Percentiles rank a stretch among this genome's conserved stretches.
These are phyloP conservation scores for Luehdorfia chinensis DNA, from an alignment of 1,140 invertebrate genomes.

Conservation along the genomic window DNA sequence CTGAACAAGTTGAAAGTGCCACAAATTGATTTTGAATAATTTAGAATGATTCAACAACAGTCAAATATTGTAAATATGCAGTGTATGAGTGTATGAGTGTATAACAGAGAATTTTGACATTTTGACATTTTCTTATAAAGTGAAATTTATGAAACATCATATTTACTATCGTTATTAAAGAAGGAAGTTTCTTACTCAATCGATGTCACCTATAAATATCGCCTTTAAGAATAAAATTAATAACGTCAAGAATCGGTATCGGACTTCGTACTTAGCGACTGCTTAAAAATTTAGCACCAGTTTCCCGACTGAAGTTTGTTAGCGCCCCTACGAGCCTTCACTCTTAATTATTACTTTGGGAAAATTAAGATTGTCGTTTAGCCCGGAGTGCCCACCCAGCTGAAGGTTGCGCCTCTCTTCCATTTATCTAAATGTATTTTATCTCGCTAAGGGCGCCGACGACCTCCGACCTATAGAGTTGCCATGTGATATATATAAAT, in stretches of 20 bases:
- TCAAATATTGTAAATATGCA: too few species aligned
- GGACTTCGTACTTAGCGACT: slow-evolving; percentile 68
- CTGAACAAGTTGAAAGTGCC: too few species aligned
- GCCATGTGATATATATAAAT: slow-evolving; percentile 20
- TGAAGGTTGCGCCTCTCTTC: slow-evolving; percentile 55
- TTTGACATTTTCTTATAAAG: too few species aligned
- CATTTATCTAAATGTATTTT: slow-evolving; percentile 75
- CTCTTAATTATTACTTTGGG: slow-evolving; percentile 79
- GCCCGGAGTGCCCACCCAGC: slow-evolving; percentile 53
- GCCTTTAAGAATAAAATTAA: too few species aligned
- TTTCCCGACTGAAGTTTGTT: slow-evolving; percentile 40
- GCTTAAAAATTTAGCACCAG: slow-evolving; percentile 72
- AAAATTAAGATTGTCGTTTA: slow-evolving; percentile 78
- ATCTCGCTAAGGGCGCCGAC: slow-evolving; percentile 53
- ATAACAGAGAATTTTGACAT: too few species aligned
- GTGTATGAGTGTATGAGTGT: too few species aligned
- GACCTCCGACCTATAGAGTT: slow-evolving; percentile 32
- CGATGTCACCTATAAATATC: too few species aligned
- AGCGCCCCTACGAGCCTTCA: slow-evolving; percentile 64
- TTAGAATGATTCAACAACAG: too few species aligned
- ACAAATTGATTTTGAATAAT: too few species aligned
- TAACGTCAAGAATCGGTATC: slow-evolving; percentile 30
- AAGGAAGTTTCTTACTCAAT: too few species aligned
- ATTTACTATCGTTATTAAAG: too few species aligned
- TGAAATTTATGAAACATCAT: too few species aligned